These are phyloP conservation scores for Hartigia nigra DNA, from an alignment of 2,888 invertebrate species.

Conservation along the genomic window DNA sequence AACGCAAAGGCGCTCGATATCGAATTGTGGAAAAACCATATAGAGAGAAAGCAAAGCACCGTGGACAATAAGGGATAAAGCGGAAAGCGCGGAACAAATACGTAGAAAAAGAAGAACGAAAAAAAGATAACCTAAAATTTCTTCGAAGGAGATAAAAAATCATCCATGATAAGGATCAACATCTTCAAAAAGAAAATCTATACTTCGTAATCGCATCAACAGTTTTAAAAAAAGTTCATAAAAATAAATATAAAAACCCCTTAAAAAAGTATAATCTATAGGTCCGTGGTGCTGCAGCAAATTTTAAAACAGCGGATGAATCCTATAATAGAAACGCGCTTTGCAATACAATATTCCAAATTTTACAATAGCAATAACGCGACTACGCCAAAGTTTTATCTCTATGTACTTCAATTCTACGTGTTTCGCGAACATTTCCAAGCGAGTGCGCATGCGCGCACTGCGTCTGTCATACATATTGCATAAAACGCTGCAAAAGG, in stretches of 20 bases:
- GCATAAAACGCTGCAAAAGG: constrained; percentile 34
- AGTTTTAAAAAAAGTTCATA: too few relatives aligned
- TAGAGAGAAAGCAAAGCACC: not conserved
- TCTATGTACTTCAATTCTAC: not conserved
- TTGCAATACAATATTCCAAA: not conserved
- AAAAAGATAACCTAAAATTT: not conserved
- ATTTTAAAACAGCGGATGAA: not conserved
- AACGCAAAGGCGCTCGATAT: constrained; percentile 50
- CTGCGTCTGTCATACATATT: constrained; percentile 38
- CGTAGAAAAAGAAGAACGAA: not conserved
- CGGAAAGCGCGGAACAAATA: not conserved
- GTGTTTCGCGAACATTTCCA: constrained; percentile 25
- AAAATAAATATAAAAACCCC: not conserved
- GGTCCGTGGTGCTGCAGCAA: not conserved
- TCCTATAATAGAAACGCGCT: not conserved
- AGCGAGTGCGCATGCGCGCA: constrained; percentile 26
- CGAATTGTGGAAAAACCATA: constrained; percentile 50
- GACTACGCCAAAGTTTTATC: not conserved
- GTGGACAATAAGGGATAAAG: not conserved
- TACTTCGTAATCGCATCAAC: not conserved
- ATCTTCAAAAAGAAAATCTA: not conserved
- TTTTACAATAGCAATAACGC: not conserved
- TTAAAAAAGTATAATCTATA: too few relatives aligned
- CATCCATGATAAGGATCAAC: not conserved
- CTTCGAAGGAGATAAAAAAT: not conserved